Percentiles rank a stretch among this genome's conserved stretches.
Evolutionary conservation across 2,113 vertebrate species (phyloP).

Genomic region (Alexandromys fortis): DNA sequence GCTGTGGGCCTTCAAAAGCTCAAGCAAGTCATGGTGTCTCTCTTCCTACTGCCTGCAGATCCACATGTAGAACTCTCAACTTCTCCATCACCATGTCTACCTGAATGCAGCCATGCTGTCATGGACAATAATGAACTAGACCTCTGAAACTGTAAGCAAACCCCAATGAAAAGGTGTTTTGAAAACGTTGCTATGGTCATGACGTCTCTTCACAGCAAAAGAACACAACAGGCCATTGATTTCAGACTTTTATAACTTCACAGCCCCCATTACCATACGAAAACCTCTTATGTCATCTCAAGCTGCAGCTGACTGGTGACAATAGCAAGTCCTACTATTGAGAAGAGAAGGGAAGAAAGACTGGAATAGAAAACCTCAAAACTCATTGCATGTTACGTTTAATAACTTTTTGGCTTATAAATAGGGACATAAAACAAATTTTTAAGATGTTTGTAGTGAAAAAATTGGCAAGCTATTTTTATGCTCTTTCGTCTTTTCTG

Average conservation of each 20-base stretch:
- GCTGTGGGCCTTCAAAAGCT: not conserved
- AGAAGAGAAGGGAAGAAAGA: not conserved
- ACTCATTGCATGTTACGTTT: not conserved
- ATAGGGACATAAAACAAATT: not conserved
- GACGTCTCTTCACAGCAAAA: not conserved
- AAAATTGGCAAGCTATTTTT: not conserved
- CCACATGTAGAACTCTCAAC: not conserved
- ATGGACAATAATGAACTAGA: not conserved
- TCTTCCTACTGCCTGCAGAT: not conserved
- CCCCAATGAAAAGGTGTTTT: not conserved
- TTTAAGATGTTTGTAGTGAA: not conserved
- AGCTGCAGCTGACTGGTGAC: not conserved
- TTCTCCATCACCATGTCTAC: not conserved
- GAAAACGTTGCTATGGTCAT: not conserved
- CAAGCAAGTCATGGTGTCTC: not conserved
- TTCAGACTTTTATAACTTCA: conserved; percentile 1
- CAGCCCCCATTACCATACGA: not conserved
- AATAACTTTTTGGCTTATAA: not conserved
- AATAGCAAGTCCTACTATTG: no score
- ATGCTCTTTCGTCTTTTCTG: not conserved
- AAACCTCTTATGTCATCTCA: not conserved
- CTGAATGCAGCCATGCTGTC: not conserved
- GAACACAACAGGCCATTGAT: not conserved
- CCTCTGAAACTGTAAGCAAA: not conserved
- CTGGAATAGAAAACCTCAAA: not conserved